phyloP scores from a whole-genome alignment of 2,888 invertebrate genomes.

The Drosophila meridionalis region DNA sequence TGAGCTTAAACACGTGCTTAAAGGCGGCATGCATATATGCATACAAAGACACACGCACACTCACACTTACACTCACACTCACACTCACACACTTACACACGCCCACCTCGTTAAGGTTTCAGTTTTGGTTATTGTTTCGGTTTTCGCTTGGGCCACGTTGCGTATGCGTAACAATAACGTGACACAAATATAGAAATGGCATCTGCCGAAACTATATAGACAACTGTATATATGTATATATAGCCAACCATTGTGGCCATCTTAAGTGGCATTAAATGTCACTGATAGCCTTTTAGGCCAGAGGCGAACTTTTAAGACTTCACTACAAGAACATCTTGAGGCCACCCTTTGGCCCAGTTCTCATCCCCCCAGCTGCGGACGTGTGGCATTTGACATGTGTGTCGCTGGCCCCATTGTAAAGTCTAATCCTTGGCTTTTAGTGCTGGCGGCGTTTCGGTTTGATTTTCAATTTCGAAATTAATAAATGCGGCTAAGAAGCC shows the following conservation, averaged over 20 bases:
- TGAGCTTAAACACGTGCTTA: constrained; percentile 73
- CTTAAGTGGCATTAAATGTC: constrained; percentile 70
- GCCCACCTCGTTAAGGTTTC: constrained; percentile 17
- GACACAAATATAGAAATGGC: constrained; percentile 62
- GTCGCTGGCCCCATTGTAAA: constrained; percentile 18
- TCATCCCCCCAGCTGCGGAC: not conserved
- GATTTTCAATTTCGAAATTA: constrained; percentile 75
- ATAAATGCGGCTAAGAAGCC: constrained; percentile 48
- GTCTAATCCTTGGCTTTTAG: constrained; percentile 52
- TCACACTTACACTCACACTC: constrained; percentile 1
- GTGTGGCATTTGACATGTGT: not conserved
- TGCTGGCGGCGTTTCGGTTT: constrained; percentile 38
- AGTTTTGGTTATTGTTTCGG: constrained; percentile 10
- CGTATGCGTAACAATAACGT: constrained; percentile 74
- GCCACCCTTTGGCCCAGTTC: not conserved
- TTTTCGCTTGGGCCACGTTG: constrained; percentile 39
- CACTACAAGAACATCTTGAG: constrained; percentile 45
- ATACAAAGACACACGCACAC: constrained; percentile 27
- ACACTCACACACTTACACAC: constrained; percentile 3
- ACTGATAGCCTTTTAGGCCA: constrained; percentile 55
- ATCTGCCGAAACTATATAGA: constrained; percentile 8
- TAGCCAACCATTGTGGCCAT: constrained; percentile 27
- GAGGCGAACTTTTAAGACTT: constrained; percentile 60
- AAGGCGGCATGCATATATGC: constrained; percentile 60
- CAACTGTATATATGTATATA: not conserved